Evolutionary conservation across 2,888 invertebrate genomes (phyloP).

Genomic region (Coleophora flavipennella): DNA sequence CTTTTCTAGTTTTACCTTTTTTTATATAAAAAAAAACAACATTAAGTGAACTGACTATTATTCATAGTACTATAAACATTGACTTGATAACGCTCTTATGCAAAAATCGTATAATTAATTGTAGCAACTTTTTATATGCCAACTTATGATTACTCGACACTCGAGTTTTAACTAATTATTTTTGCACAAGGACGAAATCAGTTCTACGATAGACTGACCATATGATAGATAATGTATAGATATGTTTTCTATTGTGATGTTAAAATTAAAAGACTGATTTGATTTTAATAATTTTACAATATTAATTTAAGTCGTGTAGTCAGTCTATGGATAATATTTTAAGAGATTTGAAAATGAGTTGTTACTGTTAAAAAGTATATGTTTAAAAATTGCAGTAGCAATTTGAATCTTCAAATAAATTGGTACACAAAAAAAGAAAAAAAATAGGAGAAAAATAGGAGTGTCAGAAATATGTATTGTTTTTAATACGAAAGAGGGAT

Average conservation of each 20-base stretch:
- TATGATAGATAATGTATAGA: too few species aligned
- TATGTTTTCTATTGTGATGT: too few species aligned
- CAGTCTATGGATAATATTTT: constrained; percentile 7
- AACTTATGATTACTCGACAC: too few species aligned
- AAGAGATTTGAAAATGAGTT: constrained; percentile 11
- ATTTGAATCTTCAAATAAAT: constrained; percentile 11
- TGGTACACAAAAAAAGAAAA: constrained; percentile 12
- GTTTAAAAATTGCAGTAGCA: constrained; percentile 22
- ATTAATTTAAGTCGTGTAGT: too few species aligned
- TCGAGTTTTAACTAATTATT: not conserved
- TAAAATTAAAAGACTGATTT: too few species aligned
- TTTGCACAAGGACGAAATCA: constrained; percentile 9
- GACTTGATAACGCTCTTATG: constrained; percentile 10
- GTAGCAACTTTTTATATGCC: too few species aligned
- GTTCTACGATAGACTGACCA: too few species aligned
- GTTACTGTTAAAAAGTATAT: constrained; percentile 11
- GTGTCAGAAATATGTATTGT: constrained; percentile 32
- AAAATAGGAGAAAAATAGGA: constrained; percentile 26
- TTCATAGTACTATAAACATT: constrained; percentile 1
- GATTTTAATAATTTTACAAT: too few species aligned
- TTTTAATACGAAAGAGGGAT: constrained; percentile 54
- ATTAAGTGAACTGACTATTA: constrained; percentile 2
- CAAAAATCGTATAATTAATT: not conserved
- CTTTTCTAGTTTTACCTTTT: too few species aligned
- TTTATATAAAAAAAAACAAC: too few species aligned